Conservation (phyloP, 2,113 vertebrate genomes). For the Aix galericulata region DNA sequence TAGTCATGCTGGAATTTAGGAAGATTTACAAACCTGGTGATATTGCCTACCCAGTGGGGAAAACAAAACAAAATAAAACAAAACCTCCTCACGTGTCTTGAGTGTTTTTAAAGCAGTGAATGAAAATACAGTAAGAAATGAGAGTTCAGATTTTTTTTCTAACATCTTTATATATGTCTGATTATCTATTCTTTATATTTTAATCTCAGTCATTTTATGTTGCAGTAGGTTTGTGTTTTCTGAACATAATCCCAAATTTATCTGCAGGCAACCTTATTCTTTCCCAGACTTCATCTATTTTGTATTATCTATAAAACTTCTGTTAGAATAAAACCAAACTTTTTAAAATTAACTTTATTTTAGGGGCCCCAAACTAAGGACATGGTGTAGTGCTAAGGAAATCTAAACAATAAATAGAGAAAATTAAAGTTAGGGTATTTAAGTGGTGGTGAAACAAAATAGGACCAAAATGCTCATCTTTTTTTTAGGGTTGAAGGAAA, state of each 20-base stretch:
- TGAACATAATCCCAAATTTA: neutral
- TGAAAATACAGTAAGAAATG: neutral
- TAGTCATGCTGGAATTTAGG: conserved; percentile 7
- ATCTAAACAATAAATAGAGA: neutral
- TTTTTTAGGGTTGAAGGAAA: neutral
- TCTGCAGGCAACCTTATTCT: neutral
- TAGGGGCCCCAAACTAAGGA: neutral
- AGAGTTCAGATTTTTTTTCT: neutral
- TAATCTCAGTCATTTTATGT: neutral
- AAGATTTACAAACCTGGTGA: conserved; percentile 25
- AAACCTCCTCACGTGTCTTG: neutral
- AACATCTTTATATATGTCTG: neutral
- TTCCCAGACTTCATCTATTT: neutral
- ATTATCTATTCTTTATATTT: neutral
- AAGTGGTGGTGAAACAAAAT: neutral
- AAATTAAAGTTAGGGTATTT: neutral
- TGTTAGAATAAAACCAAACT: neutral
- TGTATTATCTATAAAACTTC: neutral
- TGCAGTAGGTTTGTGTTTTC: neutral
- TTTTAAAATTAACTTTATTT: neutral
- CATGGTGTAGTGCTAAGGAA: neutral
- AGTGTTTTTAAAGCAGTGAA: neutral
- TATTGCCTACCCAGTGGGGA: neutral
- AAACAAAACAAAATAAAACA: neutral
- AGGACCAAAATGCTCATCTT: neutral